A percentile compares a stretch with the other conserved stretches of the same genome.
Evolutionary conservation across 2,888 invertebrate genomes (phyloP).

Genomic region (Griposia aprilina): DNA sequence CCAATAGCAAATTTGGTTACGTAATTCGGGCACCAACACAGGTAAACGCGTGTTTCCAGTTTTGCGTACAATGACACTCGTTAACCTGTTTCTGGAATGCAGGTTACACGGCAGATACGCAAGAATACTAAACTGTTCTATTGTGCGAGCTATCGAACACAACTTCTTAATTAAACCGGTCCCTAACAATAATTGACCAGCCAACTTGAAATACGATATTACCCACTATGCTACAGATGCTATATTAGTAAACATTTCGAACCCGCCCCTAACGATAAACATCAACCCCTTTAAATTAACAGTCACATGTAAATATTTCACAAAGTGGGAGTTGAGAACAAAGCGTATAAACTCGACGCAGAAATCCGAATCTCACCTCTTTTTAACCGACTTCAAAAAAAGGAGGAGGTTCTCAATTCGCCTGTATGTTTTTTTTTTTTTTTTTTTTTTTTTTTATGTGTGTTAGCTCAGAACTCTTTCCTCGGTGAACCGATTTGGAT

Average conservation of each 20-base stretch:
- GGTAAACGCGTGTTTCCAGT: constrained; percentile 23
- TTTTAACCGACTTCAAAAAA: no score
- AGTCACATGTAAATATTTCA: constrained; percentile 56
- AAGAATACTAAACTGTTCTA: constrained; percentile 10
- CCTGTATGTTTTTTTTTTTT: no score
- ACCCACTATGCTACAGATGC: constrained; percentile 27
- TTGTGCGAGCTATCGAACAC: constrained; percentile 26
- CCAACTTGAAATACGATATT: constrained; percentile 51
- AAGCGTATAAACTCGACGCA: constrained; percentile 42
- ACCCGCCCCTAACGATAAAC: constrained; percentile 46
- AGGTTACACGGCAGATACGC: constrained; percentile 1
- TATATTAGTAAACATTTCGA: constrained; percentile 42
- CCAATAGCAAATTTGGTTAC: constrained; percentile 29
- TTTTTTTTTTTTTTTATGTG: no score
- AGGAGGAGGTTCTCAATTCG: no score
- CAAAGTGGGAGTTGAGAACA: constrained; percentile 50
- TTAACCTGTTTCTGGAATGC: background rate
- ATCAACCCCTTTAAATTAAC: constrained; percentile 62
- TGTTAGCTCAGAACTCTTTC: no score
- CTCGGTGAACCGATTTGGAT: no score
- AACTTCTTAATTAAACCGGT: constrained; percentile 49
- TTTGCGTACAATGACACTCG: constrained; percentile 4
- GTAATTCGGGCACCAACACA: constrained; percentile 13
- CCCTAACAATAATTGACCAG: constrained; percentile 42
- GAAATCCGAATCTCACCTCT: constrained; percentile 58